Evolutionary conservation across 2,888 invertebrate species (phyloP), one percentile per base, ranked within the genome.

Genomic region (Drosophila merina): DNA sequence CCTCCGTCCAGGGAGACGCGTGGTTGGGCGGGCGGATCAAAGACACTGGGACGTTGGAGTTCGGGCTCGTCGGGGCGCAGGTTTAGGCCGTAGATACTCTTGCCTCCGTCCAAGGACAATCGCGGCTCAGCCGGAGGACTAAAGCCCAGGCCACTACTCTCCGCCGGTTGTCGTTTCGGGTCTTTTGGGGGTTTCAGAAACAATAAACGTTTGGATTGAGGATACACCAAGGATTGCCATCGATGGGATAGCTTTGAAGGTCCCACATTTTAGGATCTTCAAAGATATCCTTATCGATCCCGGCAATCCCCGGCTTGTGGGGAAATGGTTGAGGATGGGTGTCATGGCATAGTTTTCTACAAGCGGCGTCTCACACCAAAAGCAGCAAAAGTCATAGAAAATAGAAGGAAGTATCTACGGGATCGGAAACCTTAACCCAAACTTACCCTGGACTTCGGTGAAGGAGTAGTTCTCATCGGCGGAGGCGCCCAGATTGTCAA

Each of bases 381-480:
- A 44, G 25, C 25, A 25, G 44, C 44, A n/a, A 42, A 14, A 42
- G 52, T 26, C 8, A 20, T 42, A 25, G 42, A 4, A 36, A 51
- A 52, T 12, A 51, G 8, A 69, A 25, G 4, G 9, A 26, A 26
- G 57, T 47, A 26, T 6, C 30, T 14, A 8, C 28, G 6, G 38
- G 33, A 30, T 9, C 10, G 44, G 36, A 4, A 36, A 5, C 2
- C 10, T 14, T 1, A 7, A 7, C 40, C 40, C 4, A 4, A 14
- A 86, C 91, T 90, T 78, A 91, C 91, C 91, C 62, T 60, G 67
- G 0, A 84, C 70, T 3, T 62, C 74, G 33, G 67, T 60, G 76
- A 88, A 90, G 36, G 79, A 81, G 69, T 80, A 91, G 3, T 78
- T 58, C 0, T 75, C 64, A 33, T 89, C 91, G 4, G 73, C 57